phyloP scores from a whole-genome alignment of 2,888 invertebrate species.

The Leptinotarsa haldemani region DNA sequence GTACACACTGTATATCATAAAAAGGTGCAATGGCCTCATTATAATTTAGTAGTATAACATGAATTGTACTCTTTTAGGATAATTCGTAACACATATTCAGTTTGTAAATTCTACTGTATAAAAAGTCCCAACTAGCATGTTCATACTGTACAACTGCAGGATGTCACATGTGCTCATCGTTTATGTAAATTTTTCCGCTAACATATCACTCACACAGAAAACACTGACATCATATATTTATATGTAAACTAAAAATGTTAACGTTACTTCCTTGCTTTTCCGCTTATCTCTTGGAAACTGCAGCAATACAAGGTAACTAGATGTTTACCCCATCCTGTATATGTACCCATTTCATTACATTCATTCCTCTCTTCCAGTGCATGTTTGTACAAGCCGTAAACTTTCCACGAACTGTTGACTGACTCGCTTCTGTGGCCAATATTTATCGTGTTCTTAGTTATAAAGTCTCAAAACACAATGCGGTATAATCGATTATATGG shows the following conservation, averaged over 20 bases:
- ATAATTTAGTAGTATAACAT: too few species aligned
- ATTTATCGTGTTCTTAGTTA: not conserved
- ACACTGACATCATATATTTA: not conserved
- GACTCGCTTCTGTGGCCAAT: not conserved
- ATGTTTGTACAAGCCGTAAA: constrained; percentile 2
- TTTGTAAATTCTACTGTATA: too few species aligned
- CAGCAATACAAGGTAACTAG: constrained; percentile 58
- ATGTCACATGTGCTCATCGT: not conserved
- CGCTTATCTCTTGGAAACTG: constrained; percentile 55
- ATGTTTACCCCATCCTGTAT: constrained; percentile 19
- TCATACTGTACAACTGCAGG: not conserved
- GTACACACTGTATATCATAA: too few species aligned
- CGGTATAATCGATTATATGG: not conserved
- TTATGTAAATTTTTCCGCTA: not conserved
- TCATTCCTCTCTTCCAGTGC: constrained; percentile 7
- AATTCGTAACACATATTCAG: too few species aligned
- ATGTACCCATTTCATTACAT: constrained; percentile 14
- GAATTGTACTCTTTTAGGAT: too few species aligned
- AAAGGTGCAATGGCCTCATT: too few species aligned
- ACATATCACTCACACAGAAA: not conserved
- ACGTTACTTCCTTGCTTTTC: constrained; percentile 38
- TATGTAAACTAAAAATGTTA: not conserved
- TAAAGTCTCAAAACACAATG: not conserved
- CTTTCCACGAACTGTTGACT: not conserved
- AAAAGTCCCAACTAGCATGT: not conserved